Percentiles rank a stretch among this genome's conserved stretches.
Evolutionary conservation across 2,888 invertebrate genomes (phyloP).

Genomic region (Pharmacophagus antenor): DNA sequence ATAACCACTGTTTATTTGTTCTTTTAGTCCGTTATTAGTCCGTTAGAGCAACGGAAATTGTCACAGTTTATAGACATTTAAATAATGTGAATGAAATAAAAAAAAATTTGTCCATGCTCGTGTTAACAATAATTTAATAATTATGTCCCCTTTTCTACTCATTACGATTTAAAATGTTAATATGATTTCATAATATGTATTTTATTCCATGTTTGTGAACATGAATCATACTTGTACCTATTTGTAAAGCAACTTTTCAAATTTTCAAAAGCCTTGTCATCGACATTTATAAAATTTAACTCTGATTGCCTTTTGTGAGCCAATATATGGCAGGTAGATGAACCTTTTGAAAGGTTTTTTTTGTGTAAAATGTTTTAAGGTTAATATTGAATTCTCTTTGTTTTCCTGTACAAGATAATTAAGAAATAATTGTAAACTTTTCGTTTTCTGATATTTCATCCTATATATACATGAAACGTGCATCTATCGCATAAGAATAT

Average conservation of each 20-base stretch:
- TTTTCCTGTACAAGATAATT: neutral
- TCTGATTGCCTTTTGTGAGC: constrained; percentile 45
- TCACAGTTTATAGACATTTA: too few relatives aligned
- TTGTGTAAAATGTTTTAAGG: constrained; percentile 43
- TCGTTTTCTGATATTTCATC: too few relatives aligned
- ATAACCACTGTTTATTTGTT: too few relatives aligned
- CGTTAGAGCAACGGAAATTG: too few relatives aligned
- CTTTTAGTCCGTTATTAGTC: too few relatives aligned
- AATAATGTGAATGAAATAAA: too few relatives aligned
- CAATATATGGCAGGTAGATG: constrained; percentile 66
- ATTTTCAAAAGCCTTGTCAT: constrained; percentile 14
- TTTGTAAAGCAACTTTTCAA: constrained; percentile 4
- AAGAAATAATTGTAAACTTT: neutral
- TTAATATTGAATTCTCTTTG: constrained; percentile 7
- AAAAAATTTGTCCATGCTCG: neutral
- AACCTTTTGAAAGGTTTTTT: constrained; percentile 61
- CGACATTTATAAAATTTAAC: constrained; percentile 35
- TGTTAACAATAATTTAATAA: neutral
- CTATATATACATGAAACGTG: too few relatives aligned
- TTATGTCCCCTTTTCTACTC: neutral
- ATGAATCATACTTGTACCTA: constrained; percentile 15
- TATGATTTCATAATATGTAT: neutral
- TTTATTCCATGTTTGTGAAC: neutral
- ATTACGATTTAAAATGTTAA: neutral
- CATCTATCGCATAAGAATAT: too few relatives aligned